Percentiles rank a stretch among this genome's conserved stretches.
These are phyloP conservation scores for Drosophila hamatofila DNA, from an alignment of 2,888 invertebrate genomes.

Conservation along the genomic window DNA sequence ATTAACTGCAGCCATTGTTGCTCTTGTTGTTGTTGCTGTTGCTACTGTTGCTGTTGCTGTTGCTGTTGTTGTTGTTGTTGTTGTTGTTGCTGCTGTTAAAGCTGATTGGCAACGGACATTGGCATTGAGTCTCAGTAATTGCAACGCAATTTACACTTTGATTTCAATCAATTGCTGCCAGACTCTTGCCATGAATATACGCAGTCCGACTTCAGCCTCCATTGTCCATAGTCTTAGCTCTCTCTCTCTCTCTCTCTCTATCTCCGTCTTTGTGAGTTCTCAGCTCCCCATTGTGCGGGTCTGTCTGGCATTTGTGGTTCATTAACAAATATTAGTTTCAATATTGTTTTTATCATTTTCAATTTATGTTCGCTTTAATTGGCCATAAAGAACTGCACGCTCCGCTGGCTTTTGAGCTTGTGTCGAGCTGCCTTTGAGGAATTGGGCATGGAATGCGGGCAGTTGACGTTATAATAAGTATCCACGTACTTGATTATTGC, in stretches of 20 bases:
- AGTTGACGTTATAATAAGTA: slow-evolving; percentile 48
- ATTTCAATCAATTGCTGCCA: slow-evolving; percentile 72
- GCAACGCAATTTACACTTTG: slow-evolving; percentile 77
- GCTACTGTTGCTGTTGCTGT: not conserved
- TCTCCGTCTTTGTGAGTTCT: slow-evolving; percentile 8
- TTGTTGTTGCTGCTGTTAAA: not conserved
- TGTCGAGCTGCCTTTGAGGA: slow-evolving; percentile 26
- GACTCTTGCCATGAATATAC: slow-evolving; percentile 11
- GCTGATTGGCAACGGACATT: slow-evolving; percentile 63
- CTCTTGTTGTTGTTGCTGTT: not conserved
- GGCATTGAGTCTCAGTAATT: slow-evolving; percentile 56
- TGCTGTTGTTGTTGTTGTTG: not conserved
- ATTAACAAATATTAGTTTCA: slow-evolving; percentile 73
- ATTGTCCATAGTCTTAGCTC: not conserved
- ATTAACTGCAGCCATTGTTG: slow-evolving; percentile 74
- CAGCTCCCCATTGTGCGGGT: slow-evolving; percentile 45
- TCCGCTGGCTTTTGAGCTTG: slow-evolving; percentile 8
- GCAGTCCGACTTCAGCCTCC: slow-evolving; percentile 3
- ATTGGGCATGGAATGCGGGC: slow-evolving; percentile 61
- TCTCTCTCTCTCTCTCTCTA: not conserved
- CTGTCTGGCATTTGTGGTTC: slow-evolving; percentile 43
- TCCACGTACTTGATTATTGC: slow-evolving; percentile 38
- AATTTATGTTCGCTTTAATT: slow-evolving; percentile 71
- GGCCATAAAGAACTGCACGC: slow-evolving; percentile 50
- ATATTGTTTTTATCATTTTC: slow-evolving; percentile 78